Base-by-base conservation (phyloP, 1,140 invertebrate species). In the Grapholita molesta region DNA sequence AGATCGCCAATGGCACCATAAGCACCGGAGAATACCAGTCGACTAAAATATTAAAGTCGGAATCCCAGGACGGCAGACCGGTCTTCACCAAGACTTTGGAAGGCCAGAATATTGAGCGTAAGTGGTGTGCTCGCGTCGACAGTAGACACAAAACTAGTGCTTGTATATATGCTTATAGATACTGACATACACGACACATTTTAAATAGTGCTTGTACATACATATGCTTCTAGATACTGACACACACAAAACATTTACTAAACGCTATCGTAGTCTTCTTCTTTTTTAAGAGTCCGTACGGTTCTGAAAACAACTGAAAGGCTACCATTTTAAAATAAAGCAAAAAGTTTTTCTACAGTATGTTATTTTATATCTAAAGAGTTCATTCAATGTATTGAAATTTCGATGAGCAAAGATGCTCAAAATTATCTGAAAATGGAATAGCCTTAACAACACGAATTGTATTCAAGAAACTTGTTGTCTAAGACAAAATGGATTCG, bases 31-130 rank as follows among this genome's bases (percentile, higher is more conserved):
- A 77, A 21, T 77, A 74, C 35, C 79, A 79, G 71, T 77, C 79
- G 18, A 77, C 81, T 15, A 82, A 84, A 2, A 72, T 85, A 32
- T 78, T 72, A 68, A 83, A 86, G 75, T 72, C 92, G 12, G 86
- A 85, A 21, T 86, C 83, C 30, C 83, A 90, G 35, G 91, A 92
- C 72, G 94, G 94, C 55, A 95, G 93, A 79, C 96, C 96, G 0
- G 88, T 93, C 23, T 96, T 97, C 78, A 89, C 93, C 9, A 95
- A 95, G 84, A 96, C 96, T 9, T 93, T 97, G 64, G 94, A 95
- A 87, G 96, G 96, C 74, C 93, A 94, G 67, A 95, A 93, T 79
- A 94, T 96, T 70, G 95, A 96, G 94, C 95, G 96, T 97, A 94
- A 96, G 96, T 95, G 78, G 67, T 72, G 21, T 48, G 72, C 65